These are phyloP conservation scores for Nannobrachium achirus DNA, from an alignment of 2,113 vertebrate species.

Conservation along the genomic window DNA sequence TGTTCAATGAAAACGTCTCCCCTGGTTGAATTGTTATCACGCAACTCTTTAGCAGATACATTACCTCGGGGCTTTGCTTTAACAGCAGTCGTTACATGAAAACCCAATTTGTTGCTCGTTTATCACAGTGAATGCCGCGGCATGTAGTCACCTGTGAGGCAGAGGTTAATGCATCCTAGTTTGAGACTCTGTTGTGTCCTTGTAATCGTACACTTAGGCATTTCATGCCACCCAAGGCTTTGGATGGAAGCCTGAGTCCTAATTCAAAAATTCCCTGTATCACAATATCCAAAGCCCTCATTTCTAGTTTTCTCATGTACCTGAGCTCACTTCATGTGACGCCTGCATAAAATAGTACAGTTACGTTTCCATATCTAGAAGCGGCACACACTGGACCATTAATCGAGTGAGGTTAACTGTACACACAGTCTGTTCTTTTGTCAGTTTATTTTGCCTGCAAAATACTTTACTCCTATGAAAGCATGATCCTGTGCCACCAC, in stretches of 20 bases:
- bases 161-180: slow-evolving; percentile 21
- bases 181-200: slow-evolving; percentile 30
- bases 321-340: slow-evolving; percentile 17
- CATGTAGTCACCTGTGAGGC: slow-evolving; percentile 61
- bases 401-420: slow-evolving; percentile 33
- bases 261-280: slow-evolving; percentile 37
- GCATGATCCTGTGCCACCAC: slow-evolving; percentile 33
- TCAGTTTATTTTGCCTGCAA: background rate
- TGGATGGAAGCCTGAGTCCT: slow-evolving; percentile 22
- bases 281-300: slow-evolving; percentile 29
- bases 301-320: slow-evolving; percentile 27
- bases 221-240: slow-evolving; percentile 59
- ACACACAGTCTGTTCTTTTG: slow-evolving; percentile 15
- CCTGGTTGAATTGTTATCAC: slow-evolving; percentile 39
- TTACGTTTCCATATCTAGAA: slow-evolving; percentile 33
- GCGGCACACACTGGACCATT: slow-evolving; percentile 1
- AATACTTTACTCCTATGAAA: no score
- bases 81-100: slow-evolving; percentile 40
- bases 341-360: background rate
- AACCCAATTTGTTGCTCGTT: slow-evolving; percentile 54
- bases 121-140: slow-evolving; percentile 45
- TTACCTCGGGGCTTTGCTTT: slow-evolving; percentile 31
- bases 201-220: slow-evolving; percentile 54
- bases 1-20: slow-evolving; percentile 38
- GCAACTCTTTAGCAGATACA: slow-evolving; percentile 33